Evolutionary conservation across 2,888 invertebrate genomes (phyloP), one percentile per base, ranked within the genome.

Genomic region (Cheilosia urbana): DNA sequence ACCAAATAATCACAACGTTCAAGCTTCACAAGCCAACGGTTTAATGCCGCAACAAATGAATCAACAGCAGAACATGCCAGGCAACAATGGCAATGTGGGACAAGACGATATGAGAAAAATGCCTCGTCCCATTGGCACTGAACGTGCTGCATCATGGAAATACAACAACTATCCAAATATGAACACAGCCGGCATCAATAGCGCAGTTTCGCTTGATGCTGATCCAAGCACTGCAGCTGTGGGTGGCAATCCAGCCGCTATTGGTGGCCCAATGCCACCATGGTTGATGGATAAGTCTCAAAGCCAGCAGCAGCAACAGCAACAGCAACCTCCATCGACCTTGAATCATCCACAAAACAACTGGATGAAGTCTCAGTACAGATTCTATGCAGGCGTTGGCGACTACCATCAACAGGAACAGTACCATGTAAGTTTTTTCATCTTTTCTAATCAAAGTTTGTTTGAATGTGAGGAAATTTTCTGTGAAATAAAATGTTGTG

Each of bases 91-190:
- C 27, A 85, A 69, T 63, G 72, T 49, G 4, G 79, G 79, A 15
- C 87, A 88, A 45, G 92, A 92, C 79, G 92, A 92, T 88, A 90
- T 91, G 88, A 90, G 92, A 40, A 92, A 92, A 89, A 92, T 92
- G 88, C 95, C 95, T 69, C 90, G 96, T 4, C 97, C 97, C 65
- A 97, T 97, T 91, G 97, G 97, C 88, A 97, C 96, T 0, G 97
- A 97, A 93, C 94, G 97, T 89, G 92, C 92, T 13, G 92, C 92
- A 17, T 91, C 91, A 62, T 92, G 92, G 92, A 92, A 92, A 77
- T 92, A 90, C 78, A 91, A 91, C 69, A 91, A 91, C 87, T 92
- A 90, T 77, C 89, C 90, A 34, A 91, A 89, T 76, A 90, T 90
- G 79, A 87, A 88, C 53, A 83, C 88, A 30, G 83, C 87, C 49